Evolutionary conservation across 2,797 vertebrate species (phyloP).

Genomic region (Protonibea diacanthus): DNA sequence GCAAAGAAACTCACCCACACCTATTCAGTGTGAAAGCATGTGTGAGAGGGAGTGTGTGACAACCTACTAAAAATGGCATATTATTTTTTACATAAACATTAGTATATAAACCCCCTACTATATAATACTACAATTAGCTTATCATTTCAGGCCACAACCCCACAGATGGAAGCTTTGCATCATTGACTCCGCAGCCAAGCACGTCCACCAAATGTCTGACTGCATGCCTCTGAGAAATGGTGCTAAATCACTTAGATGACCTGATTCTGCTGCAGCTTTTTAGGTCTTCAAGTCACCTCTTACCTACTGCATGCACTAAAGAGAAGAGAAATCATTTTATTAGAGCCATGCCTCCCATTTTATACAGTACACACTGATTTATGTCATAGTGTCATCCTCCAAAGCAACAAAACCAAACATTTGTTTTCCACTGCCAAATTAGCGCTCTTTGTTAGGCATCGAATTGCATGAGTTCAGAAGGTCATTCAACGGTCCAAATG

Average conservation of each 20-base stretch:
- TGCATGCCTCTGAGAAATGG: constrained; percentile 41
- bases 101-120: constrained; percentile 11
- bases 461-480: background rate
- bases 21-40: constrained; percentile 17
- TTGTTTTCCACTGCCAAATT: background rate
- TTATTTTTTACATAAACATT: constrained; percentile 7
- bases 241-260: constrained; percentile 57
- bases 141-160: constrained; percentile 45
- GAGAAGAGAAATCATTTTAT: background rate
- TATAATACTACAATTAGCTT: constrained; percentile 44
- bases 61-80: constrained; percentile 24
- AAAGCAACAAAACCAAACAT: too few species aligned
- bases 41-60: background rate
- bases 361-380: background rate
- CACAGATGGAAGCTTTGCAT: constrained; percentile 52
- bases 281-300: constrained; percentile 1
- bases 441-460: background rate
- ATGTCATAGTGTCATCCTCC: background rate
- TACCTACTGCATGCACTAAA: constrained; percentile 6
- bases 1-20: constrained; percentile 12
- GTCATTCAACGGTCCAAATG: background rate
- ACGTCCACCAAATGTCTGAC: constrained; percentile 47
- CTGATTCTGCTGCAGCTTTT: constrained; percentile 41
- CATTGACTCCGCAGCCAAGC: constrained; percentile 58
- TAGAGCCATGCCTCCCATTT: background rate